Percentiles rank a stretch among this genome's conserved stretches.
Evolutionary conservation across 2,888 invertebrate species (phyloP).

Genomic region (Hirtodrosophila duncani): DNA sequence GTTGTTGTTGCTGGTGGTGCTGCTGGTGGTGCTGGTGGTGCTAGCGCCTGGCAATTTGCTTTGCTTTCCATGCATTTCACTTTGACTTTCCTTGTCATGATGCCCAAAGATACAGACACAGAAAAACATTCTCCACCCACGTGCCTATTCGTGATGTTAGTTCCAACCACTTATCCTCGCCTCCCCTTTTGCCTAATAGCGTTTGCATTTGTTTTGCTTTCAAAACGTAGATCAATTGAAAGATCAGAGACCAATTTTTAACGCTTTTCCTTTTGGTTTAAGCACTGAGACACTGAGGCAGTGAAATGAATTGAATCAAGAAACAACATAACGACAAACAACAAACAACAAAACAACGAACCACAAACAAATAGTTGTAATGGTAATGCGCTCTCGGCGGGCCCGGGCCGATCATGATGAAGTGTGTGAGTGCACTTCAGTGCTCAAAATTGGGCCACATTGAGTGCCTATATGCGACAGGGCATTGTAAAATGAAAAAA

Average conservation of each 20-base stretch:
- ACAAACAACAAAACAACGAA: constrained; percentile 39
- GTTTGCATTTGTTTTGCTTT: constrained; percentile 40
- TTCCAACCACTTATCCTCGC: neutral
- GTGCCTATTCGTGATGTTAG: constrained; percentile 43
- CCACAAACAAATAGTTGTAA: constrained; percentile 35
- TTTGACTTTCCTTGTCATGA: constrained; percentile 58
- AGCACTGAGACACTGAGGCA: neutral
- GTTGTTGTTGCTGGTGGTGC: constrained; percentile 5
- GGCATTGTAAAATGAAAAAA: constrained; percentile 32
- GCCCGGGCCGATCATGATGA: constrained; percentile 24
- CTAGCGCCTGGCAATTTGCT: constrained; percentile 51
- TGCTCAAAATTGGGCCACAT: constrained; percentile 62
- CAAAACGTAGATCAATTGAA: constrained; percentile 39
- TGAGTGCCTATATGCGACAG: constrained; percentile 40
- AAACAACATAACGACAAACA: constrained; percentile 18
- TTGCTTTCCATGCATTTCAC: constrained; percentile 69
- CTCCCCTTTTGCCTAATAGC: neutral
- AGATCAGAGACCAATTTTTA: constrained; percentile 63
- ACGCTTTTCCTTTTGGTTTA: constrained; percentile 69
- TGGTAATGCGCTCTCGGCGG: constrained; percentile 8
- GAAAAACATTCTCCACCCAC: constrained; percentile 60
- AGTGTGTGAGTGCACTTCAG: constrained; percentile 56
- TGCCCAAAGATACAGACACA: constrained; percentile 16
- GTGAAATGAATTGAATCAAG: constrained; percentile 62
- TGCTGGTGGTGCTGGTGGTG: neutral